phyloP scores from a whole-genome alignment of 2,113 vertebrate genomes.

The Uropsilus gracilis region DNA sequence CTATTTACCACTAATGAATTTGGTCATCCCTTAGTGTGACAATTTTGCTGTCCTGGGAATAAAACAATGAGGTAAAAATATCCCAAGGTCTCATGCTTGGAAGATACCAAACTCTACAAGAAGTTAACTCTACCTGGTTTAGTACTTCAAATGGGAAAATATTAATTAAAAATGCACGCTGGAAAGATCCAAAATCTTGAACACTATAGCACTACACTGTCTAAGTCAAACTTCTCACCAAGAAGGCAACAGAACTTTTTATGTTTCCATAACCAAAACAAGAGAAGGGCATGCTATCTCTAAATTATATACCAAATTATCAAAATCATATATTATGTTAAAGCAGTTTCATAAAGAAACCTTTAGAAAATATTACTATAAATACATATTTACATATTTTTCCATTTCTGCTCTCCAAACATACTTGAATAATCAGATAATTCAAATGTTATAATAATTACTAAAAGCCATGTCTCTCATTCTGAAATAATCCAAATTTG shows the following conservation, averaged over 20 bases:
- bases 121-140: neutral
- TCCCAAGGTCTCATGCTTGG: neutral
- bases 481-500: neutral
- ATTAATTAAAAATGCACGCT: neutral
- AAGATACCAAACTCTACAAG: neutral
- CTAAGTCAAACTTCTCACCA: neutral
- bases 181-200: neutral
- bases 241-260: neutral
- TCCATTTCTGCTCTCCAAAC: slow-evolving; percentile 38
- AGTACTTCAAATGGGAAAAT: slow-evolving; percentile 43
- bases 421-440: slow-evolving; percentile 15
- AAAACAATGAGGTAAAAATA: slow-evolving; percentile 62
- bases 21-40: neutral
- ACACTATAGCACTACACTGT: neutral
- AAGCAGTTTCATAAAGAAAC: neutral
- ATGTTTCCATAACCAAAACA: neutral
- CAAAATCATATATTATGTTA: neutral
- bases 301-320: neutral
- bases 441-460: neutral
- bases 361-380: neutral
- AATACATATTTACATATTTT: neutral
- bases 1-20: neutral
- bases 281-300: neutral
- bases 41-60: slow-evolving; percentile 23
- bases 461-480: neutral